These are phyloP conservation scores for Myanophis thanlyinensis DNA, from an alignment of 2,113 vertebrate genomes.

Conservation along the genomic window DNA sequence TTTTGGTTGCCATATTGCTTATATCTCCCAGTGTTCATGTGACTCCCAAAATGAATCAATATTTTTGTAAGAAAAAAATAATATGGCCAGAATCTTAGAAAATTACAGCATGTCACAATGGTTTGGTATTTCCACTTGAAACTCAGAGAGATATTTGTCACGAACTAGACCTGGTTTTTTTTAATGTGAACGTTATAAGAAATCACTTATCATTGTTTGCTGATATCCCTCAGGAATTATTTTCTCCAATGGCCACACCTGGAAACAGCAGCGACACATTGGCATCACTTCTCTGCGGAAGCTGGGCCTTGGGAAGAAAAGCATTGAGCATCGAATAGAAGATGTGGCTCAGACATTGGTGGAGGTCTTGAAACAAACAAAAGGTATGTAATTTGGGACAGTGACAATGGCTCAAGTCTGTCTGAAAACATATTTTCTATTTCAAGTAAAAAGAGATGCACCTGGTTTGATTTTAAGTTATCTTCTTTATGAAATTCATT, in stretches of 20 bases:
- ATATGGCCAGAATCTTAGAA: too few species aligned
- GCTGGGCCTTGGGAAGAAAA: not conserved
- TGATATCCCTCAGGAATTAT: not conserved
- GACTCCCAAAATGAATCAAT: too few species aligned
- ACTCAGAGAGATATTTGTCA: too few species aligned
- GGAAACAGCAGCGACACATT: not conserved
- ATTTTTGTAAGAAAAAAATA: too few species aligned
- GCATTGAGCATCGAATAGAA: not conserved
- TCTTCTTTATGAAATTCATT: not conserved
- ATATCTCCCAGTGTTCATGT: too few species aligned
- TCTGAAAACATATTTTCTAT: not conserved
- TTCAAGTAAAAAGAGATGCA: not conserved
- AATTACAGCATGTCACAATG: too few species aligned
- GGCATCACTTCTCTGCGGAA: not conserved
- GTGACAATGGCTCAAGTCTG: too few species aligned
- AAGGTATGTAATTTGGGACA: not conserved
- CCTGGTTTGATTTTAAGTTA: not conserved
- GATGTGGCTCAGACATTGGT: not conserved
- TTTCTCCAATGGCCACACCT: not conserved
- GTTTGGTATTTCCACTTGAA: too few species aligned
- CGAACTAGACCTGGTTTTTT: not conserved
- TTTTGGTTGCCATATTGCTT: too few species aligned
- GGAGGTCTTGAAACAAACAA: not conserved
- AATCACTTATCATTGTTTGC: not conserved
- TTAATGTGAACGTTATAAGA: not conserved